A percentile compares a stretch with the other conserved stretches of the same genome.
These are phyloP conservation scores for Malurus cyaneus DNA, from an alignment of 2,113 vertebrate species.

Conservation along the genomic window DNA sequence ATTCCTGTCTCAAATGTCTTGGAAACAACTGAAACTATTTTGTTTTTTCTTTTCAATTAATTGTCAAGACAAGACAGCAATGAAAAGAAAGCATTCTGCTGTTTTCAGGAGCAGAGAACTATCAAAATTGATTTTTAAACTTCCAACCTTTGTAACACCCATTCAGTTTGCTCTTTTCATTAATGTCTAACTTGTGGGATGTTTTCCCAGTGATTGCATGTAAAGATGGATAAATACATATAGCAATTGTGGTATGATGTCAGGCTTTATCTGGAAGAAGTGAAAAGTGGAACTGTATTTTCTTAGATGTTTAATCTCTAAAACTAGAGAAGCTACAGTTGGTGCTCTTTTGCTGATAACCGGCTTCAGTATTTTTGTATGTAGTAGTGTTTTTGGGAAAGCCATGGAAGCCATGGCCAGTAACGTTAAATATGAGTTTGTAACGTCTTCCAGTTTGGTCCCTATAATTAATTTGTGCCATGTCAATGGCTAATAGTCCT, in stretches of 20 bases:
- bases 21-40: not conserved
- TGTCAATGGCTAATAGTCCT: not conserved
- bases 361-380: not conserved
- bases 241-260: not conserved
- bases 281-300: not conserved
- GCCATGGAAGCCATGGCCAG: not conserved
- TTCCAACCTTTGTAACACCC: not conserved
- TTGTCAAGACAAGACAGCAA: not conserved
- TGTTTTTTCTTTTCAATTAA: not conserved
- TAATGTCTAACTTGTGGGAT: not conserved
- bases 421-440: not conserved
- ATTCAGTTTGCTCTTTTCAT: not conserved
- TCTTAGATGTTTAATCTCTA: not conserved
- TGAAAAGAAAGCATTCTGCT: not conserved
- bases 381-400: not conserved
- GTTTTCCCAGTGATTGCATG: not conserved
- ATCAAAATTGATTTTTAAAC: accelerated
- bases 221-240: not conserved
- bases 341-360: not conserved
- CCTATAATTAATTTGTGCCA: not conserved
- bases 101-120: not conserved
- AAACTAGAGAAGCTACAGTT: not conserved
- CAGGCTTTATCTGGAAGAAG: not conserved
- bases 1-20: not conserved
- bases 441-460: not conserved